These are phyloP conservation scores for Drosophila sp. DNA, from an alignment of 1,140 invertebrate species.

Conservation along the genomic window DNA sequence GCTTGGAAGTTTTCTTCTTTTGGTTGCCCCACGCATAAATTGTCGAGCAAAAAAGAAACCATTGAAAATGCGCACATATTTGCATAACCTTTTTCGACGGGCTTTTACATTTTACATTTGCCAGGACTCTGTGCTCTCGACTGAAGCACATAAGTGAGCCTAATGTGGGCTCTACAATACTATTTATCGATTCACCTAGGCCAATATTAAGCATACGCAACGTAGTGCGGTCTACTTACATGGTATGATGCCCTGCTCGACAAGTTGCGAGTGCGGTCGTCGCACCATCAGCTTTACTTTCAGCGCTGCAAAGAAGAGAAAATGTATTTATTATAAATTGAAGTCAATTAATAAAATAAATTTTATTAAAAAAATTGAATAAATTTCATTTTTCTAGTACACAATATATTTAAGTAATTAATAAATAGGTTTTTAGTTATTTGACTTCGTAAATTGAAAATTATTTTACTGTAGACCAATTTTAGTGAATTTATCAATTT, in stretches of 20 bases:
- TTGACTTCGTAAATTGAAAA: no score
- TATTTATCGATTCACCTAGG: slow-evolving; percentile 66
- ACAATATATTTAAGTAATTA: no score
- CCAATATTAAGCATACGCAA: slow-evolving; percentile 20
- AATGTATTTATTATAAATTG: neutral
- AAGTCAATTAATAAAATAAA: no score
- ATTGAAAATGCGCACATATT: slow-evolving; percentile 74
- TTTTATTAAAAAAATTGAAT: no score
- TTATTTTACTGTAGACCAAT: no score
- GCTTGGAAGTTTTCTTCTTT: slow-evolving; percentile 22
- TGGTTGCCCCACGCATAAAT: slow-evolving; percentile 65
- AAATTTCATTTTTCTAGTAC: no score
- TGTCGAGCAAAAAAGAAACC: slow-evolving; percentile 38
- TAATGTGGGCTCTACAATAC: slow-evolving; percentile 59
- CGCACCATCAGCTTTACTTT: slow-evolving; percentile 98
- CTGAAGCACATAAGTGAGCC: slow-evolving; percentile 62
- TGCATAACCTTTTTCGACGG: slow-evolving; percentile 71
- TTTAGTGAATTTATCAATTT: no score
- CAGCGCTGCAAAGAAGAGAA: slow-evolving; percentile 91
- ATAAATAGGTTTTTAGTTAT: no score
- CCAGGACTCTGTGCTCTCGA: neutral
- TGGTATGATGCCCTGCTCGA: slow-evolving; percentile 98
- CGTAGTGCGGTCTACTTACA: slow-evolving; percentile 90
- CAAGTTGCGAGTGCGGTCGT: slow-evolving; percentile 96
- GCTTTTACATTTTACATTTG: slow-evolving; percentile 37